phyloP scores from a whole-genome alignment of 1,140 invertebrate genomes.

The Macrosteles quadrilineatus region DNA sequence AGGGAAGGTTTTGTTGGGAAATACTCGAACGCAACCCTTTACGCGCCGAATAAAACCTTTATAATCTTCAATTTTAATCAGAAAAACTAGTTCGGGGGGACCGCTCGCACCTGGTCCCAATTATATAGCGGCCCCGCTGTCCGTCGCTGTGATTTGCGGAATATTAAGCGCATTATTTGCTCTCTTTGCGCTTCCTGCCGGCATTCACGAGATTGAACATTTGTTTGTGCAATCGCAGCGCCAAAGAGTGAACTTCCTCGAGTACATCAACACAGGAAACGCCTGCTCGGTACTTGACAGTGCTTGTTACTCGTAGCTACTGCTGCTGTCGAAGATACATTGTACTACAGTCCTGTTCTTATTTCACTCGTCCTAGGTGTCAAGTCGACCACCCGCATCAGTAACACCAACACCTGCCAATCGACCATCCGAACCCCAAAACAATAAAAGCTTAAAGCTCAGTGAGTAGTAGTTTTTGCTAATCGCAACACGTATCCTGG shows the following conservation, averaged over 20 bases:
- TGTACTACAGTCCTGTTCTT: too few relatives aligned
- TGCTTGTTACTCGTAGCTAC: too few relatives aligned
- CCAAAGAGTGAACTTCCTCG: too few relatives aligned
- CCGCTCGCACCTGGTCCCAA: constrained; percentile 13
- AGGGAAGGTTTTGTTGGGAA: constrained; percentile 36
- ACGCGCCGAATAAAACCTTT: constrained; percentile 28
- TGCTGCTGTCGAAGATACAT: too few relatives aligned
- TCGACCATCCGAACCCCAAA: too few relatives aligned
- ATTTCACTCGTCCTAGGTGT: too few relatives aligned
- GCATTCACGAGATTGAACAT: not conserved
- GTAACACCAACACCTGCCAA: too few relatives aligned
- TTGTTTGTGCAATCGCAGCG: too few relatives aligned
- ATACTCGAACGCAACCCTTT: constrained; percentile 40
- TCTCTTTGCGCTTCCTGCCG: constrained; percentile 2
- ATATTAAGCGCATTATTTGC: constrained; percentile 7
- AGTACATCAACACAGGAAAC: too few relatives aligned
- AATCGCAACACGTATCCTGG: not conserved
- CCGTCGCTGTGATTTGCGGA: constrained; percentile 9
- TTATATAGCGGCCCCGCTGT: constrained; percentile 2
- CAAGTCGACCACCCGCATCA: too few relatives aligned
- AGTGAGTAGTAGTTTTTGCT: not conserved
- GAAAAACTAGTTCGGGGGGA: constrained; percentile 27
- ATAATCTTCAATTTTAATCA: constrained; percentile 38
- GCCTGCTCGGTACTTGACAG: too few relatives aligned
- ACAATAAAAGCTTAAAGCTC: too few relatives aligned